These are phyloP conservation scores for Vanessa tameamea DNA, from an alignment of 1,140 invertebrate species.

Conservation along the genomic window DNA sequence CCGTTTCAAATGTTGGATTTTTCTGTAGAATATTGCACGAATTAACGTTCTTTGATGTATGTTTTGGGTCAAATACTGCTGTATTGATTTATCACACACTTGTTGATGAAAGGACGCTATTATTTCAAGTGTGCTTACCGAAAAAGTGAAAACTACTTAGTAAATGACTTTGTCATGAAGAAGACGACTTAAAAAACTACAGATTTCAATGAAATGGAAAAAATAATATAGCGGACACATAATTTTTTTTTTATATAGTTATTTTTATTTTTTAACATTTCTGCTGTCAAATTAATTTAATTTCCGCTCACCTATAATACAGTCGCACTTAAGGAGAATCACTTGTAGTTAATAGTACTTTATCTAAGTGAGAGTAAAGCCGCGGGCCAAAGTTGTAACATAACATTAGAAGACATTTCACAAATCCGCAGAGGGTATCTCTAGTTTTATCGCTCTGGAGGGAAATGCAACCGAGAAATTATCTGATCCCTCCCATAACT, in stretches of 20 bases:
- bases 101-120: background rate
- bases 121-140: background rate
- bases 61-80: background rate
- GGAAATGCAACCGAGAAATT: constrained; percentile 70
- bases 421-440: constrained; percentile 56
- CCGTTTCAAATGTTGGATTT: constrained; percentile 11
- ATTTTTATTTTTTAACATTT: too few species aligned
- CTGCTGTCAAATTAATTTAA: background rate
- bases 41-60: constrained; percentile 2
- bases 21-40: background rate
- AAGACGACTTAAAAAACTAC: background rate
- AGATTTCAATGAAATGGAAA: background rate
- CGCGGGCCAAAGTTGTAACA: constrained; percentile 21
- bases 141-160: background rate
- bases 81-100: background rate
- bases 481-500: constrained; percentile 76
- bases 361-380: constrained; percentile 14
- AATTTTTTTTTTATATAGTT: background rate
- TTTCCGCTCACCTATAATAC: background rate
- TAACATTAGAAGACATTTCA: constrained; percentile 43
- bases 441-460: constrained; percentile 55
- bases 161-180: background rate
- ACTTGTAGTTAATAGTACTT: constrained; percentile 10
- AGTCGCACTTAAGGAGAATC: constrained; percentile 9
- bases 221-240: background rate